Conservation (phyloP, 2,113 vertebrate genomes). For the Pelodiscus sinensis region DNA sequence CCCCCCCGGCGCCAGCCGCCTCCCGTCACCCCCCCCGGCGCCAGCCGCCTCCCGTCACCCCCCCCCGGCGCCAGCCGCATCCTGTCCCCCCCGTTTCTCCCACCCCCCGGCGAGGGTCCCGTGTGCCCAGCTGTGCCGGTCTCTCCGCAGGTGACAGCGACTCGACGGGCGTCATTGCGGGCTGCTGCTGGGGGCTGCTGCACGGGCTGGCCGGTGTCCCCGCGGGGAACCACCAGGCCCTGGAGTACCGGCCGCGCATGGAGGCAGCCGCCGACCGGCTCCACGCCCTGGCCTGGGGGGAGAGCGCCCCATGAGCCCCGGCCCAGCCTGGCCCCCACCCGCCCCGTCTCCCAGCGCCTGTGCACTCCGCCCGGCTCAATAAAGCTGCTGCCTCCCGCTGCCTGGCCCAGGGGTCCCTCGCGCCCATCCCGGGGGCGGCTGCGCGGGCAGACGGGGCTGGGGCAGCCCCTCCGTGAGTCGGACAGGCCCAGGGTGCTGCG, state of each 20-base stretch:
- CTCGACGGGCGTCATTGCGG: conserved; percentile 83
- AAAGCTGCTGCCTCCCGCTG: too few species aligned
- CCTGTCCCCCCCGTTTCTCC: too few species aligned
- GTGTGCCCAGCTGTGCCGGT: not conserved
- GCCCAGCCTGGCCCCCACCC: too few species aligned
- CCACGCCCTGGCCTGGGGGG: conserved; percentile 36
- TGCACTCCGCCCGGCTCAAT: too few species aligned
- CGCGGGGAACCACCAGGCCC: conserved; percentile 72
- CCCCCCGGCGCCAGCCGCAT: too few species aligned
- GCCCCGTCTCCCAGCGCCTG: accelerated
- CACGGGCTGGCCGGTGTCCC: conserved; percentile 78
- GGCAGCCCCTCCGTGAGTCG: too few species aligned
- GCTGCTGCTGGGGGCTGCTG: conserved; percentile 82
- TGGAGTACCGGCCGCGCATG: conserved; percentile 81
- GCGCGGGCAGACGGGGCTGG: too few species aligned
- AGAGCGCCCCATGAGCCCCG: not conserved
- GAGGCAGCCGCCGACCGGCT: conserved; percentile 55
- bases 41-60: not conserved
- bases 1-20: not conserved
- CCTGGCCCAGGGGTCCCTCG: too few species aligned
- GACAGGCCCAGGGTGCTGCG: too few species aligned
- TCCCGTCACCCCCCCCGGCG: not conserved
- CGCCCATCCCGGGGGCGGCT: too few species aligned
- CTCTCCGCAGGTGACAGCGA: conserved; percentile 80
- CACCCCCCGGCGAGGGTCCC: too few species aligned